phyloP scores from a whole-genome alignment of 2,797 vertebrate species.

The Discoglossus pictus region DNA sequence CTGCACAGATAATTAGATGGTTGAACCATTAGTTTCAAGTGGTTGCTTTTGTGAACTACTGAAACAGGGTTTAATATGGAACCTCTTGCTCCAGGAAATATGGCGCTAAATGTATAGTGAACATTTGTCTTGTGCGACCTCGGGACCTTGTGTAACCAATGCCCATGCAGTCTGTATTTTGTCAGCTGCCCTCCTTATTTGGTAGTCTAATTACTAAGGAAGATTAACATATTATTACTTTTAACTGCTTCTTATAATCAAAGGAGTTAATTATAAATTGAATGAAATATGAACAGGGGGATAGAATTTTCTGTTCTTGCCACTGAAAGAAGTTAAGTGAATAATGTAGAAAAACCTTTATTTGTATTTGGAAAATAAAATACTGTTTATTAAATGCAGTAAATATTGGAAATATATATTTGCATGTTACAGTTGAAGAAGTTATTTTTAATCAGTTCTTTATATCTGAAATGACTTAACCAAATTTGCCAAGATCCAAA shows the following conservation, averaged over 20 bases:
- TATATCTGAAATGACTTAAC: too few relatives aligned
- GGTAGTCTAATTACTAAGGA: constrained; percentile 29
- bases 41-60: constrained; percentile 37
- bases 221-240: constrained; percentile 49
- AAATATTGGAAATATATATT: too few relatives aligned
- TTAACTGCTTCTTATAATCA: constrained; percentile 33
- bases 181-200: constrained; percentile 41
- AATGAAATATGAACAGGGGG: constrained; percentile 37
- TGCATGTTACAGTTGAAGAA: too few relatives aligned
- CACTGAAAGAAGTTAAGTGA: background rate
- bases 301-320: constrained; percentile 21
- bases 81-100: constrained; percentile 23
- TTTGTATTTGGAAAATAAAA: constrained; percentile 16
- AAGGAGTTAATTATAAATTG: constrained; percentile 39
- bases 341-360: constrained; percentile 8
- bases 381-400: background rate
- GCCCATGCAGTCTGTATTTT: constrained; percentile 46
- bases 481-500: too few relatives aligned
- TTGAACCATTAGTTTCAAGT: constrained; percentile 46
- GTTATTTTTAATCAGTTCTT: too few relatives aligned
- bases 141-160: constrained; percentile 41
- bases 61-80: constrained; percentile 35
- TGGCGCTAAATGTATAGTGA: constrained; percentile 28
- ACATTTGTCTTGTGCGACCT: constrained; percentile 36
- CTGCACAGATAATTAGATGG: constrained; percentile 44